Evolutionary conservation across 2,888 invertebrate genomes (phyloP).

Genomic region (Coleophora flavipennella): DNA sequence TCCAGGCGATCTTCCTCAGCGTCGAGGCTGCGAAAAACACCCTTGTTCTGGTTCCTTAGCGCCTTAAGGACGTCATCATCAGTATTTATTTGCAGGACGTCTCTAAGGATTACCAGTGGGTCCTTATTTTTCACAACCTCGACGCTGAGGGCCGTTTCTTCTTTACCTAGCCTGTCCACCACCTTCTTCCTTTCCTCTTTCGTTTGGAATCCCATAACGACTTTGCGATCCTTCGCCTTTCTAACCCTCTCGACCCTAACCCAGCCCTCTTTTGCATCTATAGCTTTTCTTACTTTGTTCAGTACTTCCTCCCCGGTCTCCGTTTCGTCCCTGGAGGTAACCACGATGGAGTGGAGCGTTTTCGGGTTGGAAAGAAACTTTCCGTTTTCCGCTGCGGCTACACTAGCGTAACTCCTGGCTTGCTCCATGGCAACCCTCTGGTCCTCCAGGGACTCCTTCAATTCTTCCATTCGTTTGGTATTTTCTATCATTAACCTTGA

Average conservation of each 20-base stretch:
- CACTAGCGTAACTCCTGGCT: no score
- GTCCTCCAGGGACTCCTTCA: no score
- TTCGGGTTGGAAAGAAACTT: no score
- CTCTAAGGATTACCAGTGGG: constrained; percentile 6
- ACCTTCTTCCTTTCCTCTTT: constrained; percentile 1
- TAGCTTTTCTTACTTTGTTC: background rate
- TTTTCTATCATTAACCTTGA: no score
- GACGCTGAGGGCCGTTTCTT: background rate
- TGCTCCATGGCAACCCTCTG: no score
- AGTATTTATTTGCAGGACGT: background rate
- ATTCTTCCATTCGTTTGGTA: no score
- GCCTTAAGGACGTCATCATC: background rate
- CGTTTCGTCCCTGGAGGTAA: background rate
- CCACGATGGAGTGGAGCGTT: background rate
- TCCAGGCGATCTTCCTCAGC: background rate
- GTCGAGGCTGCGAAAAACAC: background rate
- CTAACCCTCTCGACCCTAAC: constrained; percentile 9
- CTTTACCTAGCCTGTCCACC: background rate
- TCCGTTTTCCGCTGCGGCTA: no score
- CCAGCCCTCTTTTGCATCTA: constrained; percentile 6
- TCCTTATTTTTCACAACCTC: constrained; percentile 8
- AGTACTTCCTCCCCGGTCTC: background rate
- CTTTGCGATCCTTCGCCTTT: constrained; percentile 10
- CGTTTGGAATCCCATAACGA: constrained; percentile 7
- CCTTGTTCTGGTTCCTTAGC: background rate